These are phyloP conservation scores for Pantala flavescens DNA, from an alignment of 1,140 invertebrate genomes.

Conservation along the genomic window DNA sequence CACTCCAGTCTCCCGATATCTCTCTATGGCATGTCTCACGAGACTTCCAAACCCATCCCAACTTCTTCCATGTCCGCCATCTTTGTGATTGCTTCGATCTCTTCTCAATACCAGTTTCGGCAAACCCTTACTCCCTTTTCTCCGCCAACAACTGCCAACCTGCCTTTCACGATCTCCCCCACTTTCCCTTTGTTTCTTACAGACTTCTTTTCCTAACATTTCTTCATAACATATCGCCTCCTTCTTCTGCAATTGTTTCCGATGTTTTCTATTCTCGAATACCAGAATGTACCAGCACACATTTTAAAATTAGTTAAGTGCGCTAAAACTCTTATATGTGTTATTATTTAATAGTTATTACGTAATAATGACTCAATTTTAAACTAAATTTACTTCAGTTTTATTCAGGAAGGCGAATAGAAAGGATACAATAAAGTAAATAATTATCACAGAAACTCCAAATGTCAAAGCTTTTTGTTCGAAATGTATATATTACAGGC, in stretches of 20 bases:
- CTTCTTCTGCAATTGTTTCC: background rate
- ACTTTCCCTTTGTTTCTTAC: background rate
- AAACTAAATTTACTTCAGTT: no score
- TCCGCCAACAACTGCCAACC: background rate
- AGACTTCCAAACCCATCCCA: constrained; percentile 4
- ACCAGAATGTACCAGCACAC: no score
- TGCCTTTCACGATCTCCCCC: background rate
- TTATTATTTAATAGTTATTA: no score
- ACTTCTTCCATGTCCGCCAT: background rate
- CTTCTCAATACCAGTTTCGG: constrained; percentile 5
- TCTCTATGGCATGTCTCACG: background rate
- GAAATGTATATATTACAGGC: no score
- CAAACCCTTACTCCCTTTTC: background rate
- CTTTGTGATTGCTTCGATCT: constrained; percentile 2
- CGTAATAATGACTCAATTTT: no score
- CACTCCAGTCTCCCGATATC: background rate
- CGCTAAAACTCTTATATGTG: no score
- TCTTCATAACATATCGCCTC: background rate
- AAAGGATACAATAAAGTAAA: no score
- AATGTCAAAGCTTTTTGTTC: no score
- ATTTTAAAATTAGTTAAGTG: no score
- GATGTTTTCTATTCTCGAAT: no score
- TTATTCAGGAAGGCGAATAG: no score
- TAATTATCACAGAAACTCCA: no score
- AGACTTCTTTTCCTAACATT: background rate